These are phyloP conservation scores for Malacoraja senta DNA, from an alignment of 2,797 vertebrate genomes.

Conservation along the genomic window DNA sequence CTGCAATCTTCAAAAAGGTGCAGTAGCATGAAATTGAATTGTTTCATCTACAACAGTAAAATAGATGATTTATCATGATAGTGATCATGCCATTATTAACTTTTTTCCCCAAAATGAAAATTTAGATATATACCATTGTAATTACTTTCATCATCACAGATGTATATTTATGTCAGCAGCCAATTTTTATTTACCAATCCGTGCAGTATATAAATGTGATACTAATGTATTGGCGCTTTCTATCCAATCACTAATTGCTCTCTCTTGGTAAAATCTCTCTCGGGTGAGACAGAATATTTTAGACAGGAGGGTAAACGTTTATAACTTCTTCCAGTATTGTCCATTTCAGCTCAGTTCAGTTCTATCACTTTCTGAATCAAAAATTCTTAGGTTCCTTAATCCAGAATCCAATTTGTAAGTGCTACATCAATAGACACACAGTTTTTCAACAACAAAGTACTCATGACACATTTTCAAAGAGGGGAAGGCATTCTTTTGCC, in stretches of 20 bases:
- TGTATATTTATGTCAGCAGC: background rate
- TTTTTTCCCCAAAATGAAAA: background rate
- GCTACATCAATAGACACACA: background rate
- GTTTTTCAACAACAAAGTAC: background rate
- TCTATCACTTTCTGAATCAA: background rate
- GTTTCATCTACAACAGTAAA: background rate
- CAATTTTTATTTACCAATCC: background rate
- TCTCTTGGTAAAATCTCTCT: background rate
- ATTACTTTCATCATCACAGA: background rate
- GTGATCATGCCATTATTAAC: background rate
- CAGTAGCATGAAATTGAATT: background rate
- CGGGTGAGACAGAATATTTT: background rate
- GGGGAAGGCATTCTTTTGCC: background rate
- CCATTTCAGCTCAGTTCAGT: background rate
- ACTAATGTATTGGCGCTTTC: background rate
- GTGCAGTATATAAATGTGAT: background rate
- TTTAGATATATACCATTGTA: background rate
- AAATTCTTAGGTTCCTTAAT: background rate
- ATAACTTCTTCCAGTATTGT: background rate
- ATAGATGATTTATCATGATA: background rate
- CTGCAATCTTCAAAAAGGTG: background rate
- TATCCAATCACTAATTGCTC: background rate
- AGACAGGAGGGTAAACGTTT: background rate
- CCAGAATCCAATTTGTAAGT: background rate
- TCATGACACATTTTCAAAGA: background rate